Percentiles rank a stretch among this genome's conserved stretches.
phyloP scores from a whole-genome alignment of 2,888 invertebrate genomes.

The Girardia tigrina region DNA sequence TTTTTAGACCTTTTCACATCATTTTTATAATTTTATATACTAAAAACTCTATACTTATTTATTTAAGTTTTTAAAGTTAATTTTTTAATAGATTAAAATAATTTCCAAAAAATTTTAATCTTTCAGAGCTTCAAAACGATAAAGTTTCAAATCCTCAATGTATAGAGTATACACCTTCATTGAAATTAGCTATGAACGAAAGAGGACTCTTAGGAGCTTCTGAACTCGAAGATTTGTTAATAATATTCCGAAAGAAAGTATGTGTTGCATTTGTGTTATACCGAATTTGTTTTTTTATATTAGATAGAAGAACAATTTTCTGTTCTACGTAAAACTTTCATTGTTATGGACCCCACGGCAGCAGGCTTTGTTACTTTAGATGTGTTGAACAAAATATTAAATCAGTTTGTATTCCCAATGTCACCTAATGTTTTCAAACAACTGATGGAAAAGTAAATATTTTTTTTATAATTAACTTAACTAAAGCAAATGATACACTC shows the following conservation, averaged over 20 bases:
- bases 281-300: too few relatives aligned
- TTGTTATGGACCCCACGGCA: conserved; percentile 43
- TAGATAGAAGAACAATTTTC: not conserved
- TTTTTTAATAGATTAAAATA: too few relatives aligned
- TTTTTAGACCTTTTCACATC: too few relatives aligned
- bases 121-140: too few relatives aligned
- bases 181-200: conserved; percentile 38
- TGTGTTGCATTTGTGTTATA: too few relatives aligned
- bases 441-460: conserved; percentile 45
- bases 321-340: conserved; percentile 39
- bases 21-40: too few relatives aligned
- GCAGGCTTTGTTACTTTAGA: conserved; percentile 45
- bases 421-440: conserved; percentile 44
- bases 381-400: conserved; percentile 43
- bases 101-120: too few relatives aligned
- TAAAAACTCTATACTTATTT: too few relatives aligned
- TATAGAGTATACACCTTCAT: too few relatives aligned
- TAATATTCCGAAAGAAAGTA: not conserved
- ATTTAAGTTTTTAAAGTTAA: too few relatives aligned
- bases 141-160: too few relatives aligned
- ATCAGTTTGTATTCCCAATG: conserved; percentile 46
- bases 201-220: conserved; percentile 43
- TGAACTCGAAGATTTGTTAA: conserved; percentile 42
- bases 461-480: conserved; percentile 11
- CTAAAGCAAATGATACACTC: too few relatives aligned